Base-by-base conservation (phyloP, 1,140 invertebrate genomes). In the Lethocerus indicus region DNA sequence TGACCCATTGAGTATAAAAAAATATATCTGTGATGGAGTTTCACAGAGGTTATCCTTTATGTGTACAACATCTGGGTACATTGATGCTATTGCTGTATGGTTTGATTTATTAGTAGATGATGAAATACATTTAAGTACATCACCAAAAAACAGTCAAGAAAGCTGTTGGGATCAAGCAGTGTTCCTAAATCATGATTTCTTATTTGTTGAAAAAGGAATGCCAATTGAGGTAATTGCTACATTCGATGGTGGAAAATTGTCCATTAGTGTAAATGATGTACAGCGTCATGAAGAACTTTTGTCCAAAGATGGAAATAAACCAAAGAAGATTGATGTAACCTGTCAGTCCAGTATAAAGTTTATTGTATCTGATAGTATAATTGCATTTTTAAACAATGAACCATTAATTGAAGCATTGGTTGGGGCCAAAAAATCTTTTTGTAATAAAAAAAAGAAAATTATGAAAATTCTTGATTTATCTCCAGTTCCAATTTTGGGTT, bases 51-150 rank as follows among this genome's bases (percentile, higher is more conserved):
- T 54, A 16, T 29, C 46, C 4, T 16, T 54, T 26, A 39, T 21
- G 12, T 39, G 35, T 18, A 49, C 35, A 20, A 9, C 25, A n/a
- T 16, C 37, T 35, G 77, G 76, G n/a, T 61, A 60, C 41, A 57
- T 81, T 5, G 76, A 82, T 67, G 73, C 71, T 20, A 62, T 82
- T 35, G 71, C 74, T 26, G 68, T 78, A 12, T 85, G 78, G 78
- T 87, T 86, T 64, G 74, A 79, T 58, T 65, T 87, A 43, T 61
- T 78, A 59, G 64, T 87, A n/a, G 74, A 79, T 58, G 70, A 79
- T 16, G 67, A 73, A 36, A 71, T 75, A 23, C 69, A 60, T 2
- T 65, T 85, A 28, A 72, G 65, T 53, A 71, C 71, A 13, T 64
- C 67, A 4, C 66, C 67, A 14, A 6, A 16, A 16, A 4, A 3